These are phyloP conservation scores for Actinernus sp. DNA, from an alignment of 92 coral and sea anemone species.

Conservation along the genomic window DNA sequence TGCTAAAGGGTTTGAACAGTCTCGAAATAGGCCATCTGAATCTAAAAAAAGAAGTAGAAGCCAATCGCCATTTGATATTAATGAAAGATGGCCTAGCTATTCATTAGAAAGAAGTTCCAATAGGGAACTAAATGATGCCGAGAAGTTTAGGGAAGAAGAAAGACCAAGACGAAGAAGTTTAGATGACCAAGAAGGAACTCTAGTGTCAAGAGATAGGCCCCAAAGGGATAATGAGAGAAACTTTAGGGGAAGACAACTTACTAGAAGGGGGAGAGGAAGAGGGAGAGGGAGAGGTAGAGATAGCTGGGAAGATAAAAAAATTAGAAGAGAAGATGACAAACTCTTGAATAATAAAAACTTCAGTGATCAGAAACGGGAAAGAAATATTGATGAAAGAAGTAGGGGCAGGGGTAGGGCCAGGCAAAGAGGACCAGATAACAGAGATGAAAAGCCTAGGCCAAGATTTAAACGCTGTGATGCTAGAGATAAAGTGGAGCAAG, in stretches of 20 bases:
- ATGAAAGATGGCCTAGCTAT: slow-evolving; percentile 1
- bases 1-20: background rate
- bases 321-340: slow-evolving; percentile 21
- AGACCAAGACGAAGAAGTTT: slow-evolving; percentile 27
- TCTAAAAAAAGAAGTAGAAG: slow-evolving; percentile 37
- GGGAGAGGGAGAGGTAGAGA: slow-evolving; percentile 41
- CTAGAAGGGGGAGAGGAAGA: slow-evolving; percentile 48
- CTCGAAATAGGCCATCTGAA: background rate
- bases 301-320: slow-evolving; percentile 16
- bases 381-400: background rate
- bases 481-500: background rate
- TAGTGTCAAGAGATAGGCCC: background rate
- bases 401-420: slow-evolving; percentile 2
- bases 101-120: background rate
- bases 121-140: background rate
- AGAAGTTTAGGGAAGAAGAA: background rate
- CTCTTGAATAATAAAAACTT: slow-evolving; percentile 6
- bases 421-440: background rate
- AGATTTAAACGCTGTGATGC: background rate
- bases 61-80: slow-evolving; percentile 25
- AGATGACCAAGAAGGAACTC: slow-evolving; percentile 1
- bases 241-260: slow-evolving; percentile 31
- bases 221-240: slow-evolving; percentile 7
- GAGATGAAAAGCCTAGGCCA: background rate
- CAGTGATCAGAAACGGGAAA: slow-evolving; percentile 10